Base-by-base conservation (phyloP, 2,797 vertebrate genomes). In the Acomys russatus region DNA sequence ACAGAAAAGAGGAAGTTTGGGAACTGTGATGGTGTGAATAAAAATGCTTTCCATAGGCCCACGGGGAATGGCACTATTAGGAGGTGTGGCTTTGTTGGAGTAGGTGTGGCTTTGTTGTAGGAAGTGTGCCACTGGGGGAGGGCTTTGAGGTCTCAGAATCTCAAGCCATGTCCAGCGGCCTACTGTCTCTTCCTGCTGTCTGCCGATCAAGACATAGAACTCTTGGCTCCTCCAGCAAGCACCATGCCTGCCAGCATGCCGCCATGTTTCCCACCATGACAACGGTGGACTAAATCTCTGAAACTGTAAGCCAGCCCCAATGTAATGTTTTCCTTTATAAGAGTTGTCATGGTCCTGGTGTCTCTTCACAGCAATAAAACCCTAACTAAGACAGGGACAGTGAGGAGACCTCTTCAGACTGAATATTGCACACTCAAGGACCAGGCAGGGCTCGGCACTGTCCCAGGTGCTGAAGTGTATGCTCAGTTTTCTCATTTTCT, bases 401-500 rank as follows among this genome's bases (percentile, higher is more conserved):
- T 44, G 15, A 5, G 1, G 4, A 18, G 6, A 79, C 23, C 4
- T 23, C 91, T 80, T 44, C 63, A 80, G 59, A 54, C n/a, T 18
- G 33, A 87, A 61, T 28, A 3, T 12, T 38, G 2, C 80, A 91
- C 63, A 15, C 6, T 76, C 77, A 56, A n/a, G 77, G 64, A 49
- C 15, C n/a, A 5, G 23, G 2, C 22, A 8, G 68, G 44, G n/a
- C 1, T 12, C 0, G 1, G 1, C 15, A 6, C 70, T 92, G 76
- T 82, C 90, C 90, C 3, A 4, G 87, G 76, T 91, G 64, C 92
- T 76, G 68, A 92, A 68, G 22, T 3, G 0, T 33, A 20, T 44
- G 15, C 35, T 68, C 59, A 30, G 59, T 9, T 71, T 63, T 86
- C 93, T 79, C 15, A 18, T 95, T 94, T 64, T 49, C 79, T 38